Evolutionary conservation across 2,797 vertebrate species (phyloP).

Genomic region (Otus scops): DNA sequence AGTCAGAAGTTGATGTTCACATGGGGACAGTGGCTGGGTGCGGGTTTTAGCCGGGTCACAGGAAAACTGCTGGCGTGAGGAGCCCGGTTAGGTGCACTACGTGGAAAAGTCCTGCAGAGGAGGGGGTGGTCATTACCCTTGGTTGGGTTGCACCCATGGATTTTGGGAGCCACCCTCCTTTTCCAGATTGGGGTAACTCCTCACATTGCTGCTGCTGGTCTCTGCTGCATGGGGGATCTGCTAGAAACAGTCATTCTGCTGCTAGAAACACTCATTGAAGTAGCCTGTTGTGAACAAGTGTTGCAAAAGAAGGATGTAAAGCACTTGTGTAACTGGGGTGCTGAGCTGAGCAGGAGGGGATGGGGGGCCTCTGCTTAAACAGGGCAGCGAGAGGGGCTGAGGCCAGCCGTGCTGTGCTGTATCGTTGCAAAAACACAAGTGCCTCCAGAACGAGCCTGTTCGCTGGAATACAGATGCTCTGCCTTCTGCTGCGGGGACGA

Average conservation of each 20-base stretch:
- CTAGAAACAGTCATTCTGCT: background rate
- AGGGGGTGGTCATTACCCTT: background rate
- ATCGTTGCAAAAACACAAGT: rapidly evolving
- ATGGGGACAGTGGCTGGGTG: background rate
- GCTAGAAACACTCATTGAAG: background rate
- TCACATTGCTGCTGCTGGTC: background rate
- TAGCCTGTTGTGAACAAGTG: rapidly evolving
- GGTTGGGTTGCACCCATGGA: background rate
- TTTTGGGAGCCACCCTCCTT: background rate
- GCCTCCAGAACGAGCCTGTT: background rate
- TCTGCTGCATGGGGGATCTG: background rate
- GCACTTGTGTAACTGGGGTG: background rate
- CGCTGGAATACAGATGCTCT: rapidly evolving
- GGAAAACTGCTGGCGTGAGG: background rate
- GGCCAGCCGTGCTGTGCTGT: background rate
- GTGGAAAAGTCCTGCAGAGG: background rate
- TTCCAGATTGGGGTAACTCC: too few species aligned
- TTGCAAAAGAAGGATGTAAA: background rate
- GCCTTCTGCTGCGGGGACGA: rapidly evolving
- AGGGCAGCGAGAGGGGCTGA: rapidly evolving
- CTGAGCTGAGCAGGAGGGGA: background rate
- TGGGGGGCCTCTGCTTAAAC: background rate
- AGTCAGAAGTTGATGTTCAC: background rate
- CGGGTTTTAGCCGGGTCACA: background rate
- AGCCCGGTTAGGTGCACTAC: rapidly evolving